Evolutionary conservation across 2,888 invertebrate species (phyloP), one percentile per base, ranked within the genome.

Genomic region (Ditula angustiorana): DNA sequence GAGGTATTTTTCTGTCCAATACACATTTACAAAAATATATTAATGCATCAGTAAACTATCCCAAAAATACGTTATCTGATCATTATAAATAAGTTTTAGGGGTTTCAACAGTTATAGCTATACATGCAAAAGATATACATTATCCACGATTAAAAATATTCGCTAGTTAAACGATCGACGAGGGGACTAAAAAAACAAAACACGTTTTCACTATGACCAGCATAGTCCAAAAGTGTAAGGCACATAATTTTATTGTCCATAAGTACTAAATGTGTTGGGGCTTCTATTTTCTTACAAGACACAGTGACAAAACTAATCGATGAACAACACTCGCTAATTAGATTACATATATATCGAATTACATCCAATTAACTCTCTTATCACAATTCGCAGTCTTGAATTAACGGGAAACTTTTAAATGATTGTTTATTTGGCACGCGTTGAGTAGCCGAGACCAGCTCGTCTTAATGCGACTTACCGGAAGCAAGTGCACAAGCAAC

Each of bases 351-450:
- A 41, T 10, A 53, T 37, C 35, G 28, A 53, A 53, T 53, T 26
- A 53, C 28, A 64, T 52, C 64, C 64, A 53, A 64, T 53, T 59
- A 44, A 53, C n/a, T 53, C 77, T 72, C 69, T 72, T 88, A 89
- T 89, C 88, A 90, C 89, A 89, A 79, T 80, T 76, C 69, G 71
- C 87, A 90, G 88, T 89, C 88, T 90, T 87, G 74, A 75, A 74
- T 73, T 55, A 75, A 77, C 73, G 67, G 81, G 77, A 78, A 77
- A 72, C 69, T 63, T 71, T 71, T 47, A 37, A 41, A 33, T 53
- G 30, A 55, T 78, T 77, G 68, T 71, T 73, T 73, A 77, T 82
- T 88, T 89, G 89, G 89, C 89, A 89, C 89, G 78, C 74, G 69
- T 72, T 71, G 53, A 33, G 33, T 44, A 50, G 44, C 67, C 69